Conservation (phyloP, 2,113 vertebrate genomes). For the Isichthys henryi region DNA sequence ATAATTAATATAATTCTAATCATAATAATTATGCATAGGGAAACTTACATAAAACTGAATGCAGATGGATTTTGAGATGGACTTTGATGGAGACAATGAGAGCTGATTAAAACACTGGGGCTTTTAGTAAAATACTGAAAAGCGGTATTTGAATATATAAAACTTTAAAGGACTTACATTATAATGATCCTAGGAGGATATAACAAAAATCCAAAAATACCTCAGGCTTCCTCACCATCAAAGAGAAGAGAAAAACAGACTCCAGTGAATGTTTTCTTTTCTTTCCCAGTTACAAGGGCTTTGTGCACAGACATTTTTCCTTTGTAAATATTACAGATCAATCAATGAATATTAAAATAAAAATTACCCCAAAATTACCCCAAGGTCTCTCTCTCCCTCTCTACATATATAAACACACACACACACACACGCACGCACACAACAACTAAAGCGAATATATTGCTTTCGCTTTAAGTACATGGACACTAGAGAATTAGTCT, state of each 20-base stretch:
- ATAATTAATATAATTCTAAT: slow-evolving; percentile 7
- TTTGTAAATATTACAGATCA: background rate
- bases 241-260: background rate
- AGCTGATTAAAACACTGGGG: slow-evolving; percentile 4
- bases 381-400: background rate
- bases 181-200: background rate
- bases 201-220: background rate
- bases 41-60: background rate
- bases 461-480: background rate
- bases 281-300: background rate
- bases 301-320: background rate
- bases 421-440: background rate
- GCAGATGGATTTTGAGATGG: background rate
- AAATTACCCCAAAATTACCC: background rate
- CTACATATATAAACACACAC: no score
- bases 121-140: slow-evolving; percentile 6
- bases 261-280: background rate
- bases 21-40: background rate
- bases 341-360: background rate
- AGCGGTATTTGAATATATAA: slow-evolving; percentile 10
- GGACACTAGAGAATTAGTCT: background rate
- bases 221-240: background rate
- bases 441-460: background rate
- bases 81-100: background rate
- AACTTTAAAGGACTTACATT: slow-evolving; percentile 3